These are phyloP conservation scores for Sinocyclocheilus grahami DNA, from an alignment of 2,113 vertebrate species.

Conservation along the genomic window DNA sequence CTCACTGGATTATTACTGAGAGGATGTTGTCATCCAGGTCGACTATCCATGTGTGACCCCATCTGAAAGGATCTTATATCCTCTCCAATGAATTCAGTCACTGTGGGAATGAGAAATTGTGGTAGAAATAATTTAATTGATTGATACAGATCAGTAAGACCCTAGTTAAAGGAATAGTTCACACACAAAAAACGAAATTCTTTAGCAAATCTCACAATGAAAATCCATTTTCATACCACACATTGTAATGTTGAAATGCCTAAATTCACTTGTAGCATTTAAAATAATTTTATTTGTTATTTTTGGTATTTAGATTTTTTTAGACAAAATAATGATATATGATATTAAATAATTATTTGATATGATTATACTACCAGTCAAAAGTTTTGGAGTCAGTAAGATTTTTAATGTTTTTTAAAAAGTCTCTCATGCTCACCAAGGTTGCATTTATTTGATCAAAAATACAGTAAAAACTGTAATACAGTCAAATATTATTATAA, in stretches of 20 bases:
- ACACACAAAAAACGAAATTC: neutral
- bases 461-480: neutral
- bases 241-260: neutral
- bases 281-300: neutral
- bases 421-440: neutral
- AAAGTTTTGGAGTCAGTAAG: neutral
- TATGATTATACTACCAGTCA: neutral
- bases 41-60: constrained; percentile 69
- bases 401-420: neutral
- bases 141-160: neutral
- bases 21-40: constrained; percentile 67
- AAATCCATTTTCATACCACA: neutral
- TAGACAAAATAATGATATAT: neutral
- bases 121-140: neutral
- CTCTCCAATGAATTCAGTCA: constrained; percentile 79
- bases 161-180: neutral
- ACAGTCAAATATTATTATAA: too few species aligned
- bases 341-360: neutral
- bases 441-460: neutral
- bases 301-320: neutral
- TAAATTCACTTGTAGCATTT: neutral
- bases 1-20: constrained; percentile 22
- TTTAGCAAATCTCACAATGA: neutral
- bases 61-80: constrained; percentile 75
- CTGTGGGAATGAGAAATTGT: constrained; percentile 58